These are phyloP conservation scores for Amblyopsis rosae DNA, from an alignment of 2,113 vertebrate genomes.

Conservation along the genomic window DNA sequence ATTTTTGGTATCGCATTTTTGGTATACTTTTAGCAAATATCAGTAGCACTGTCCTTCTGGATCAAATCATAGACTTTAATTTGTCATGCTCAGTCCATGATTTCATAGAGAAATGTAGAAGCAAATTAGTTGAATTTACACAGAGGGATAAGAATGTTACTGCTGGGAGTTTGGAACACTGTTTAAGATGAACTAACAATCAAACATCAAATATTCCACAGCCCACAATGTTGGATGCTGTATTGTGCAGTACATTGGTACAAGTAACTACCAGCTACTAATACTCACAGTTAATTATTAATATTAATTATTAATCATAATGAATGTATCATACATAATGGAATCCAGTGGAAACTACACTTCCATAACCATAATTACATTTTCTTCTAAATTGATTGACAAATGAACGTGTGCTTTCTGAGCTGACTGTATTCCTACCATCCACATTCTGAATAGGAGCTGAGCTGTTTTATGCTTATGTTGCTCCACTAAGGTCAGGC, in stretches of 20 bases:
- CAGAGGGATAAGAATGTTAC: slow-evolving; percentile 1
- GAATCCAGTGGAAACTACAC: too few relatives aligned
- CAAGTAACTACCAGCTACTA: too few relatives aligned
- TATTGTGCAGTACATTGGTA: too few relatives aligned
- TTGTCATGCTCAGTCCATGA: not conserved
- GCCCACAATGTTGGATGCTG: too few relatives aligned
- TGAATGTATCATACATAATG: too few relatives aligned
- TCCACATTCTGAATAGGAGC: slow-evolving; percentile 26
- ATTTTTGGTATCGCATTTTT: not conserved
- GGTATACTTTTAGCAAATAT: not conserved
- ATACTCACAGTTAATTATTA: too few relatives aligned
- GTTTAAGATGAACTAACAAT: too few relatives aligned
- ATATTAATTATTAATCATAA: too few relatives aligned
- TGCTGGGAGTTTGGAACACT: not conserved
- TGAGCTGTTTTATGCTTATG: slow-evolving; percentile 67
- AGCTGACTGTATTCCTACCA: slow-evolving; percentile 28
- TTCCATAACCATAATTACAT: too few relatives aligned
- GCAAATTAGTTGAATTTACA: slow-evolving; percentile 2
- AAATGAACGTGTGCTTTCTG: too few relatives aligned
- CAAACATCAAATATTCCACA: too few relatives aligned
- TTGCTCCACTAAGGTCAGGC: slow-evolving; percentile 67
- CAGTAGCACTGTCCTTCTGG: not conserved
- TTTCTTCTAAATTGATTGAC: too few relatives aligned
- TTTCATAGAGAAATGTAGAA: slow-evolving; percentile 23
- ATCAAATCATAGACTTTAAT: not conserved